Evolutionary conservation across 2,113 vertebrate genomes (phyloP).

Genomic region (Callospermophilus lateralis): DNA sequence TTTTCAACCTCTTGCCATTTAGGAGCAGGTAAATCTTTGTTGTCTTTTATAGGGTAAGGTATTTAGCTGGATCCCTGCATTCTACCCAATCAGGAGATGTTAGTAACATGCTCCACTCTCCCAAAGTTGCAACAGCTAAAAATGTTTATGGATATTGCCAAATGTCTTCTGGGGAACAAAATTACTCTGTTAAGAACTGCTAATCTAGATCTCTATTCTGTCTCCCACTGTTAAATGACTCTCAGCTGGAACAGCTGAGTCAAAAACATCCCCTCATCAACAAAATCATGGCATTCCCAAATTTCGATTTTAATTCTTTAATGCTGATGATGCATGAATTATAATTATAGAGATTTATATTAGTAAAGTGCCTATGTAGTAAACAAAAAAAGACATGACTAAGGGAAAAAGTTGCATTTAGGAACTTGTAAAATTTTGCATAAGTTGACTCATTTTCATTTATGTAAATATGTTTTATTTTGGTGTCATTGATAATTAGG

Average conservation of each 20-base stretch:
- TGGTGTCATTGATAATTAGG: not conserved
- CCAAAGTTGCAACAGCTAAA: not conserved
- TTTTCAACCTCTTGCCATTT: not conserved
- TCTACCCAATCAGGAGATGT: not conserved
- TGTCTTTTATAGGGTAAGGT: not conserved
- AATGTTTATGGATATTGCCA: not conserved
- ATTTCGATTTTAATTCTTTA: conserved; percentile 31
- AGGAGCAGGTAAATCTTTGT: not conserved
- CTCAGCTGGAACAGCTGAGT: not conserved
- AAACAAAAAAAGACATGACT: not conserved
- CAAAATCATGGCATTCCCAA: not conserved
- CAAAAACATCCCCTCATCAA: not conserved
- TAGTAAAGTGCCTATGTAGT: not conserved
- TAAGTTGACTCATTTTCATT: not conserved
- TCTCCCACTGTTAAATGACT: not conserved
- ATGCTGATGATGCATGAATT: not conserved
- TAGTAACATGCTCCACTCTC: not conserved
- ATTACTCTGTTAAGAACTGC: not conserved
- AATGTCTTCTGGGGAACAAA: not conserved
- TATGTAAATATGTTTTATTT: conserved; percentile 40
- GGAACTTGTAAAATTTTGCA: not conserved
- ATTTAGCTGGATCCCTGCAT: not conserved
- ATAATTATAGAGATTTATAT: not conserved
- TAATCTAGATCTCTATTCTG: not conserved
- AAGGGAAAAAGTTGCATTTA: not conserved